These are phyloP conservation scores for Yponomeuta plumbellus DNA, from an alignment of 2,888 invertebrate species.

Conservation along the genomic window DNA sequence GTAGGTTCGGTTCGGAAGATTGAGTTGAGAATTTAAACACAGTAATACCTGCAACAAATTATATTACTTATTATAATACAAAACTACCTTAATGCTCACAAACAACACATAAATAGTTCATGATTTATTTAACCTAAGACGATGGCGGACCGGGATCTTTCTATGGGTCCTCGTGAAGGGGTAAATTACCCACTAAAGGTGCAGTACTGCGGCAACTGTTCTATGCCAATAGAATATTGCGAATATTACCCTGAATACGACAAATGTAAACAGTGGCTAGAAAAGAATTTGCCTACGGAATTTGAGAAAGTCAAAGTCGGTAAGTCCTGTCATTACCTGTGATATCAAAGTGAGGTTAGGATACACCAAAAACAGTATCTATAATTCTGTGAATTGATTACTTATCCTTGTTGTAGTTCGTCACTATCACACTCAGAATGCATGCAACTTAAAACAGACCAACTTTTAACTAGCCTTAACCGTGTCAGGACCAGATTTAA, in stretches of 20 bases:
- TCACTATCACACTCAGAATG: too few relatives aligned
- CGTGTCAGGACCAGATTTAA: too few relatives aligned
- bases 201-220: slow-evolving; percentile 95
- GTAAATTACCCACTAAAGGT: slow-evolving; percentile 89
- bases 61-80: not conserved
- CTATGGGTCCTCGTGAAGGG: slow-evolving; percentile 82
- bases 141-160: slow-evolving; percentile 78
- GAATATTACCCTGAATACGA: slow-evolving; percentile 99
- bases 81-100: too few relatives aligned
- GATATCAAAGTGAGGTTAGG: slow-evolving; percentile 24
- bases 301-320: slow-evolving; percentile 91
- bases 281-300: slow-evolving; percentile 94
- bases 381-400: too few relatives aligned
- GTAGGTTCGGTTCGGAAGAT: too few relatives aligned
- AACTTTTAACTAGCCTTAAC: too few relatives aligned
- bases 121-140: slow-evolving; percentile 19
- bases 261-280: slow-evolving; percentile 97
- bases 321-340: slow-evolving; percentile 37
- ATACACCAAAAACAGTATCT: not conserved
- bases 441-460: too few relatives aligned
- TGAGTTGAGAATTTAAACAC: too few relatives aligned
- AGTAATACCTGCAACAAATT: not conserved
- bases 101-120: not conserved
- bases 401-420: too few relatives aligned
- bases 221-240: slow-evolving; percentile 98